A percentile compares a stretch with the other conserved stretches of the same genome.
Evolutionary conservation across 2,113 vertebrate species (phyloP).

Genomic region (Gallinago paraguaiae): DNA sequence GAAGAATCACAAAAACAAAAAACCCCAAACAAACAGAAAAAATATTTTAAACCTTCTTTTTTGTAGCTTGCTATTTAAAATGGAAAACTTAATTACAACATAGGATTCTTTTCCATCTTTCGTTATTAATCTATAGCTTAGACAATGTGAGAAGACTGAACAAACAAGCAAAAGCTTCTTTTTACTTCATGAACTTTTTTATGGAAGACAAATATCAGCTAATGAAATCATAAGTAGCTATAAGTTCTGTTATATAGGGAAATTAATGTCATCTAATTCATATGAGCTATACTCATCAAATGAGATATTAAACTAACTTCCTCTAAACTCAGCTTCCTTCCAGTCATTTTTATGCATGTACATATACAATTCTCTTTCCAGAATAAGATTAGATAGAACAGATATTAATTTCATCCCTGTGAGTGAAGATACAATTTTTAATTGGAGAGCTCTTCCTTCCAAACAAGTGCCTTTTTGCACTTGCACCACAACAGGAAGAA

Average conservation of each 20-base stretch:
- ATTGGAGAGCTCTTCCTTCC: conserved; percentile 3
- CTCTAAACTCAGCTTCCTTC: conserved; percentile 35
- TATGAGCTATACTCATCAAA: conserved; percentile 2
- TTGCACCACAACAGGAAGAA: background rate
- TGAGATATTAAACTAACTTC: conserved; percentile 18
- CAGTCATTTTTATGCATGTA: conserved; percentile 28
- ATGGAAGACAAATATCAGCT: background rate
- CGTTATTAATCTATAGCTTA: background rate
- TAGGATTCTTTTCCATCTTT: background rate
- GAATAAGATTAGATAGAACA: conserved; percentile 18
- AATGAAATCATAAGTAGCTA: background rate
- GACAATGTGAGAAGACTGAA: background rate
- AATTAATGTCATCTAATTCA: conserved; percentile 33
- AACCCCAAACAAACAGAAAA: background rate
- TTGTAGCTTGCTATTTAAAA: background rate
- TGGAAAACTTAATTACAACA: background rate
- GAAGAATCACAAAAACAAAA: background rate
- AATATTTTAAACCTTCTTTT: background rate
- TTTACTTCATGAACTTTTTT: background rate
- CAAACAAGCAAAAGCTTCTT: background rate
- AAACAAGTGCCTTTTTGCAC: background rate
- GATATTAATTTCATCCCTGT: background rate
- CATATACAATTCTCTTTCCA: conserved; percentile 49
- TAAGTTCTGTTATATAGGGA: background rate
- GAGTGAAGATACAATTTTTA: conserved; percentile 3